Conservation (phyloP, 2,888 invertebrate species). For the Nipponacmea schrenckii region DNA sequence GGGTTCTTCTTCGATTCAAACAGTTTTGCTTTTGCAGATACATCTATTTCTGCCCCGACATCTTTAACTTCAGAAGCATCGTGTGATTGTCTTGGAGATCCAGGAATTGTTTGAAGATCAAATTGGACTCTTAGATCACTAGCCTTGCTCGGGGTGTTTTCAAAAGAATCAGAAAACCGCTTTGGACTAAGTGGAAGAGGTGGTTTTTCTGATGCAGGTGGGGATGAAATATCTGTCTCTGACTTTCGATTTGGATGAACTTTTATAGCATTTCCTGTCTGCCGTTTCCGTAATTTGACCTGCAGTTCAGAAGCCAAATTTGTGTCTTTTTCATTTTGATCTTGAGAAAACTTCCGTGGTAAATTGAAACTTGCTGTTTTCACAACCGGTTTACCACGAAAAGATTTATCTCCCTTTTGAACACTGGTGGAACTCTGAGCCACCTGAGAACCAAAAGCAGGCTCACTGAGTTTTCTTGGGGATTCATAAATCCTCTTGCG, state of each 20-base stretch:
- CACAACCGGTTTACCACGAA: slow-evolving; percentile 14
- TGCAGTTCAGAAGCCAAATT: not conserved
- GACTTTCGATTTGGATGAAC: not conserved
- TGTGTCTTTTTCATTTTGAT: slow-evolving; percentile 8
- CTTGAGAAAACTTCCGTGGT: not conserved
- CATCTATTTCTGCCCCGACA: slow-evolving; percentile 1
- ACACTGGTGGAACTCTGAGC: not conserved
- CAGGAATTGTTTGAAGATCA: not conserved
- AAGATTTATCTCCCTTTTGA: slow-evolving; percentile 6
- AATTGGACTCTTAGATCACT: not conserved
- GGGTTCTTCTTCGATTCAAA: not conserved
- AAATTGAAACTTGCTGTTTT: slow-evolving; percentile 23
- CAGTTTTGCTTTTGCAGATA: slow-evolving; percentile 11
- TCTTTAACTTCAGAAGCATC: slow-evolving; percentile 21
- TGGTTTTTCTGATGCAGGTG: not conserved
- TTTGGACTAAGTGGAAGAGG: not conserved
- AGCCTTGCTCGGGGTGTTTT: not conserved
- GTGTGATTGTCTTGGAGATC: not conserved
- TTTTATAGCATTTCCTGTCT: not conserved
- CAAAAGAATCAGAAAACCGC: not conserved
- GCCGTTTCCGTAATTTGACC: not conserved
- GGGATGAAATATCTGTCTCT: not conserved
- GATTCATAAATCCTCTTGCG: not conserved
- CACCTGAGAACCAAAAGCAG: too few species aligned
- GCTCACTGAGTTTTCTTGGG: not conserved